Conservation (phyloP, 2,797 vertebrate species). For the Lophius americanus region DNA sequence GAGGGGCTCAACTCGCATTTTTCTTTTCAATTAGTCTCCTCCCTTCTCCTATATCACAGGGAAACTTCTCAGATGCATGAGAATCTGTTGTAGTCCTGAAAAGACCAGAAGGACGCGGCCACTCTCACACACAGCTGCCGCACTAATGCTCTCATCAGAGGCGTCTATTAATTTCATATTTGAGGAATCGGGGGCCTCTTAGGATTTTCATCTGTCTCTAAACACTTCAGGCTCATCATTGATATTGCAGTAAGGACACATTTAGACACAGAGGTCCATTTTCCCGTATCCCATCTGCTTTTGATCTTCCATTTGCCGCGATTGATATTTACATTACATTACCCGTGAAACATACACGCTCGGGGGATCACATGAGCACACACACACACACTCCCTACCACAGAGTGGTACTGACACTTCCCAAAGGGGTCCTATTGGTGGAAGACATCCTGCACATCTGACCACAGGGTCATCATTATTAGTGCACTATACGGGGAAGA, state of each 20-base stretch:
- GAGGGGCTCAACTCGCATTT: conserved; percentile 62
- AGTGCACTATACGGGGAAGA: conserved; percentile 56
- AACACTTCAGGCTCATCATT: conserved; percentile 48
- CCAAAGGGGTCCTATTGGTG: conserved; percentile 60
- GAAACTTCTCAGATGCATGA: conserved; percentile 38
- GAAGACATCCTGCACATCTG: conserved; percentile 65
- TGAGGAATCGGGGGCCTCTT: conserved; percentile 22
- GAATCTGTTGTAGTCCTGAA: conserved; percentile 29
- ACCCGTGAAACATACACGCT: conserved; percentile 47
- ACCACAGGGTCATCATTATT: conserved; percentile 58
- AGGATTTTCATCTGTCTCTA: conserved; percentile 37
- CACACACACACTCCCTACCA: conserved; percentile 43
- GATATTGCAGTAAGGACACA: conserved; percentile 43
- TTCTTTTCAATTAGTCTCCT: conserved; percentile 59
- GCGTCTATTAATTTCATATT: conserved; percentile 38
- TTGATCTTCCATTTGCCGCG: conserved; percentile 69
- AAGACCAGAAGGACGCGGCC: conserved; percentile 18
- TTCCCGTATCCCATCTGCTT: conserved; percentile 39
- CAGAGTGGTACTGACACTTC: conserved; percentile 68
- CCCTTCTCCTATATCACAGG: conserved; percentile 61
- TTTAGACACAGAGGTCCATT: conserved; percentile 41
- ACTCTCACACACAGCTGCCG: conserved; percentile 6
- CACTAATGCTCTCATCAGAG: conserved; percentile 37
- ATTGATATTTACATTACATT: conserved; percentile 74
- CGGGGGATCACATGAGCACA: conserved; percentile 42